Evolutionary conservation across 2,888 invertebrate genomes (phyloP).

Genomic region (Eledona agricola): DNA sequence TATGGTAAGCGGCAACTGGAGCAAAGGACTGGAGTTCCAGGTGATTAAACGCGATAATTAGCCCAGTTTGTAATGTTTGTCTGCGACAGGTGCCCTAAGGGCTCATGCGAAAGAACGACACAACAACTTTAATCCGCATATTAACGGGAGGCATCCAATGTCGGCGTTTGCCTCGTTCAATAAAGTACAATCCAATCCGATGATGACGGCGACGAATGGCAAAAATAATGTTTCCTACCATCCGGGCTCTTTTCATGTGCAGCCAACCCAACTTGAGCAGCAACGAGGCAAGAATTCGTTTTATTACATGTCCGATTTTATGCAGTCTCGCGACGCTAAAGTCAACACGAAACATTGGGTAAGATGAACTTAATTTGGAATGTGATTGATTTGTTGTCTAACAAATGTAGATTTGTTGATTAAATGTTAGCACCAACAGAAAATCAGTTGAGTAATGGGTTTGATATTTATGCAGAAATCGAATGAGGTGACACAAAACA

Average conservation of each 20-base stretch:
- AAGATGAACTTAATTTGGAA: too few species aligned
- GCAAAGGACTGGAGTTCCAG: constrained; percentile 54
- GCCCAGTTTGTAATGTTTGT: too few species aligned
- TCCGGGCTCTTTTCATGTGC: too few species aligned
- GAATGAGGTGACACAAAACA: too few species aligned
- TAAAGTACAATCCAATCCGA: constrained; percentile 24
- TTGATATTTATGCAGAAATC: too few species aligned
- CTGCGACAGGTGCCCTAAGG: constrained; percentile 29
- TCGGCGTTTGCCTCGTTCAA: constrained; percentile 34
- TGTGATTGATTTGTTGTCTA: too few species aligned
- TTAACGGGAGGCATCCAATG: constrained; percentile 21
- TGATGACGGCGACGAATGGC: constrained; percentile 1
- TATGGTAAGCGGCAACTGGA: constrained; percentile 64
- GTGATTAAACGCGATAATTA: constrained; percentile 28
- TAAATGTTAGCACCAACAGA: too few species aligned
- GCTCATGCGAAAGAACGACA: constrained; percentile 17
- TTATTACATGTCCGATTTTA: constrained; percentile 14
- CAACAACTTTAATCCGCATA: constrained; percentile 2
- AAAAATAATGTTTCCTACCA: constrained; percentile 4
- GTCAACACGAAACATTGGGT: constrained; percentile 16
- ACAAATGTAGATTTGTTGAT: too few species aligned
- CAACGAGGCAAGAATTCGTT: constrained; percentile 12
- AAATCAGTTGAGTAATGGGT: too few species aligned
- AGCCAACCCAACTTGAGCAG: constrained; percentile 5
- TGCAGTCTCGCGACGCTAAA: constrained; percentile 1